phyloP scores from a whole-genome alignment of 2,797 vertebrate genomes.

The Takifugu rubripes region DNA sequence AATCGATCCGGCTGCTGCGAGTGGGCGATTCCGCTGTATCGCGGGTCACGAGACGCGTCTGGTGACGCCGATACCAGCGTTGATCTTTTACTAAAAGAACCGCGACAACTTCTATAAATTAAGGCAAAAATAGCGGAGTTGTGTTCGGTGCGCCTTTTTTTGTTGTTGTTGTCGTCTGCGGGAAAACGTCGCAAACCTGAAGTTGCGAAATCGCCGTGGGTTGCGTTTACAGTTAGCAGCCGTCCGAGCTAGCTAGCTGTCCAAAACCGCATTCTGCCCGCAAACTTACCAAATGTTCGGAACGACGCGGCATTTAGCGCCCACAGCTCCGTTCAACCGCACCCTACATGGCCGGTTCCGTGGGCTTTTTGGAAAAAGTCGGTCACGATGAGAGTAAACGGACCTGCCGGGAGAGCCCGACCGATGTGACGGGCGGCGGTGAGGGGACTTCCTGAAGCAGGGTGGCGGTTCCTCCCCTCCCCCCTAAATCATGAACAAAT shows the following conservation, averaged over 20 bases:
- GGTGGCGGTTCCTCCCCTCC: background rate
- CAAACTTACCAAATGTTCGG: background rate
- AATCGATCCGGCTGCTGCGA: background rate
- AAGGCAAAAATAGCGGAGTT: accelerated
- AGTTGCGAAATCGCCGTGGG: background rate
- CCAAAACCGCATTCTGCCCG: background rate
- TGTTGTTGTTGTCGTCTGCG: too few species aligned
- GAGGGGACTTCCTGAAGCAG: conserved; percentile 47
- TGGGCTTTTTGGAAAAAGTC: background rate
- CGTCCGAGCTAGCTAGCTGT: conserved; percentile 34
- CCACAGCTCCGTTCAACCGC: background rate
- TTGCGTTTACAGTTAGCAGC: conserved; percentile 17
- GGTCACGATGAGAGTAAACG: background rate
- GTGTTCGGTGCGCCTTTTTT: background rate
- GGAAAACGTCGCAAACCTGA: background rate
- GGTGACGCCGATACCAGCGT: conserved; percentile 35
- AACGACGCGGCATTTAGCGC: background rate
- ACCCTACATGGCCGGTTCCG: conserved; percentile 2
- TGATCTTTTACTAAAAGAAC: background rate
- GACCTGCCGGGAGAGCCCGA: conserved; percentile 16
- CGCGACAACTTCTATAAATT: background rate
- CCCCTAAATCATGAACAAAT: background rate
- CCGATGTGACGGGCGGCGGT: conserved; percentile 33
- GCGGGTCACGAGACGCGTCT: conserved; percentile 57
- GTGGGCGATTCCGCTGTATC: background rate